Evolutionary conservation across 53 echinoderm and acorn worm genomes (phyloP).

Genomic region (Luidia sarsii): DNA sequence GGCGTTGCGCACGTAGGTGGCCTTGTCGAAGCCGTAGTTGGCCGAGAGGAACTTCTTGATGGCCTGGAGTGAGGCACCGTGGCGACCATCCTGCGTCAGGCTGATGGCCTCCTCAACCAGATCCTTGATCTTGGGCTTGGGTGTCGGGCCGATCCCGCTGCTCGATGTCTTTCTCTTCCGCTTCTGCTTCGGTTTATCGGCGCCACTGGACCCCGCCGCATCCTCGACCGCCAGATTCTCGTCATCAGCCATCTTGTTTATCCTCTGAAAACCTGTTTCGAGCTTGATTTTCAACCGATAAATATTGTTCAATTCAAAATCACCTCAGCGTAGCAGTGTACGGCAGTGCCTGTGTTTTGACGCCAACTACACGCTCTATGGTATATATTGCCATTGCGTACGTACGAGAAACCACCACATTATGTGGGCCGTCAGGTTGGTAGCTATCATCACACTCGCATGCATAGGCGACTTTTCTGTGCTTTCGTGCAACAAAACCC

Average conservation of each 20-base stretch:
- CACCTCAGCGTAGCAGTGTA: neutral
- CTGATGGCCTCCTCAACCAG: slow-evolving; percentile 51
- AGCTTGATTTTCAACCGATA: neutral
- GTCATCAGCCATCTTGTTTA: slow-evolving; percentile 36
- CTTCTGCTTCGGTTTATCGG: slow-evolving; percentile 3
- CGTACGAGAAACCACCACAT: slow-evolving; percentile 53
- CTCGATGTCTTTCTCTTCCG: slow-evolving; percentile 4
- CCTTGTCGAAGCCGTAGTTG: slow-evolving; percentile 54
- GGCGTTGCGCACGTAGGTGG: slow-evolving; percentile 50
- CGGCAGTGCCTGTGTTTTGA: neutral
- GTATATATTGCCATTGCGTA: slow-evolving; percentile 25
- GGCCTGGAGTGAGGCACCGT: slow-evolving; percentile 60
- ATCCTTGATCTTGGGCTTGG: slow-evolving; percentile 47
- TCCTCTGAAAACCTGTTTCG: neutral
- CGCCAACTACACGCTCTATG: neutral
- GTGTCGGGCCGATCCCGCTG: neutral
- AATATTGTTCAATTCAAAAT: neutral
- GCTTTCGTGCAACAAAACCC: slow-evolving; percentile 10
- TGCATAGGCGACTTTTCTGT: neutral
- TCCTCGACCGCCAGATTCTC: neutral
- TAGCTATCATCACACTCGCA: neutral
- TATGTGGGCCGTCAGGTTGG: neutral
- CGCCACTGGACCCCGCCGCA: neutral
- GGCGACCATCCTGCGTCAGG: slow-evolving; percentile 32
- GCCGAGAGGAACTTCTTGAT: slow-evolving; percentile 63